Base-by-base conservation (phyloP, 2,797 vertebrate genomes). In the Syndactyla subalaris region DNA sequence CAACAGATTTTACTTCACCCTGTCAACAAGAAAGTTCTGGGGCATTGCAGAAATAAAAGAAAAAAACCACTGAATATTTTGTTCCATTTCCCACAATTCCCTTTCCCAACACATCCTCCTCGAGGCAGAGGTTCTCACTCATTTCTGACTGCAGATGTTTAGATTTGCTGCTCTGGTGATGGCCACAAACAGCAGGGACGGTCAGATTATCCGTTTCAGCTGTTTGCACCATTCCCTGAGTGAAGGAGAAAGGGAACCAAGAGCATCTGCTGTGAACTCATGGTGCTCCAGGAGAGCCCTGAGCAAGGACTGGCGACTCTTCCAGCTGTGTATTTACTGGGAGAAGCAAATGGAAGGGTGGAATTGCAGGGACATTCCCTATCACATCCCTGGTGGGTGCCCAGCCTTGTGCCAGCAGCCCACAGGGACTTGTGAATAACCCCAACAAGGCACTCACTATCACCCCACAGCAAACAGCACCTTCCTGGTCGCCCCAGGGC, bases 401-500 rank as follows among this genome's bases (percentile, higher is more conserved):
- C 55, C n/a, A 49, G 0, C 49, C 72, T 54, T 7, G 24, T 1
- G 11, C 48, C 45, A 74, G 32, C 30, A 78, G 34, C 79, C 18
- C 16, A 24, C 51, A 46, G 51, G 0, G 4, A 36, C 39, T 10
- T 0, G 34, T 24, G 59, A 16, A 14, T 7, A 15, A 43, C 17
- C 61, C 43, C 85, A 32, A 3, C 1, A 26, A 16, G 1, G 3
- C 3, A 19, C 29, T 21, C 61, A 10, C 30, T 7, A 2, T 46
- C 51, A 2, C 63, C n/a, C 59, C 86, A 16, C 8, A 1, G 29
- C 70, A 48, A 70, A 55, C 14, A 17, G n/a, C 27, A 29, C n/a
- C 55, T 38, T n/a, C 14, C 59, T n/a, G 0, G 36, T 19, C 24
- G 5, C 51, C 46, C 29, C 4, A 7, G 68, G 14, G 75, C n/a